Conservation (phyloP, 2,797 vertebrate genomes). For the Thalassophryne amazonica region DNA sequence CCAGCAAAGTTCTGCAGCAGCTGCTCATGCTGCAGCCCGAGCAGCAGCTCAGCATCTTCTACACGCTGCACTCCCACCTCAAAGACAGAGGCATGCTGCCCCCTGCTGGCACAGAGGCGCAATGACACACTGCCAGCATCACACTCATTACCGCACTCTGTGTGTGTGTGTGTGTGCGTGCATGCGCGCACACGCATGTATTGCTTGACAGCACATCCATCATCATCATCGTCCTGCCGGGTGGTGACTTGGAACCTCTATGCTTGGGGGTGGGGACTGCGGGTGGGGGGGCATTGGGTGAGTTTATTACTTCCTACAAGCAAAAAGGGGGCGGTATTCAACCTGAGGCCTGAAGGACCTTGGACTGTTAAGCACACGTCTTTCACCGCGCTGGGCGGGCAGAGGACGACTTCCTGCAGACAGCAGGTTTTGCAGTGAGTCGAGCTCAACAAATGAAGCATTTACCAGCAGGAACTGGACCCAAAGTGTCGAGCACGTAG, state of each 20-base stretch:
- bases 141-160: background rate
- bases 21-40: conserved; percentile 90
- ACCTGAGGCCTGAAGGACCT: conserved; percentile 17
- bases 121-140: conserved; percentile 30
- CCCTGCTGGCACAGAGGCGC: conserved; percentile 68
- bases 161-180: background rate
- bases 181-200: too few relatives aligned
- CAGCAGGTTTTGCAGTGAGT: conserved; percentile 57
- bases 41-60: conserved; percentile 91
- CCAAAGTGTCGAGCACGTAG: conserved; percentile 4
- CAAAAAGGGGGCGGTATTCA: background rate
- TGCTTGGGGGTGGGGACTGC: too few relatives aligned
- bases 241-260: too few relatives aligned
- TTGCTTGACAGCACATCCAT: too few relatives aligned
- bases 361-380: conserved; percentile 21
- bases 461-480: conserved; percentile 42
- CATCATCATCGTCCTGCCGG: too few relatives aligned
- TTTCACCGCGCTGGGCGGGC: background rate
- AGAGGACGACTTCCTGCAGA: conserved; percentile 18
- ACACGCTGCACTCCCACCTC: conserved; percentile 86
- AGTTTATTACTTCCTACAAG: too few relatives aligned
- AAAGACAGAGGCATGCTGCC: conserved; percentile 85
- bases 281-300: too few relatives aligned
- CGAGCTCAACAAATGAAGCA: conserved; percentile 25
- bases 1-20: conserved; percentile 94